Evolutionary conservation across 2,797 vertebrate species (phyloP), one percentile per base, ranked within the genome.

Genomic region (Muscicapa striata): DNA sequence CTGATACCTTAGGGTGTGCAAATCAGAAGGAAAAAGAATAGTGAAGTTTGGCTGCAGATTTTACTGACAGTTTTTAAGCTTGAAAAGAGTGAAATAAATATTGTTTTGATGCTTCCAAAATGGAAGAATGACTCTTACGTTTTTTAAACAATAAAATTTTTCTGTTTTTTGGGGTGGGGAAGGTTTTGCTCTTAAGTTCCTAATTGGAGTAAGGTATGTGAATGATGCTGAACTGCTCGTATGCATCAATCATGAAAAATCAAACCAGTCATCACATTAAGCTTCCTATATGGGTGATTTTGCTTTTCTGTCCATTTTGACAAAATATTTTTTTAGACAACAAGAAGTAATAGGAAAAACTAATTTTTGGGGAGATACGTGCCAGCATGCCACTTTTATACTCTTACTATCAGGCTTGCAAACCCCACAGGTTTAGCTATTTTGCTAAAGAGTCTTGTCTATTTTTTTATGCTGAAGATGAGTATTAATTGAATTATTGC

Each of bases 131-230:
- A 8, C 5, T 70, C 3, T 15, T 70, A 34, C 6, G 8, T 32
- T 32, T 78, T 78, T 84, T 46, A 57, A 58, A 24, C 2, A 5
- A 10, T 82, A 48, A 67, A 7, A 5, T 24, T 52, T 77, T 52
- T 46, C 24, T 26, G 9, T 27, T 38, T 70, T 51, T 12, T 16
- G 1, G 0, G 0, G 9, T 14, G 45, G 3, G 7, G 8, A 19
- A 72, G 6, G 34, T 40, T 79, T 82, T 76, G 9, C 43, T 87
- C 18, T 34, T 14, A 38, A 57, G 27, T 32, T 66, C 27, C 22
- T 46, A 17, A 32, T 9, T 64, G 48, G 29, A 26, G 51, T 61
- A 46, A 62, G 20, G 87, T 66, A 40, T 0, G 0, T 43, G 45
- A 67, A 20, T 46, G 24, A 27, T 73, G 30, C 27, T 54, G 59